Conservation (phyloP, 2,888 invertebrate genomes). For the Marasmarcha lunaedactyla region DNA sequence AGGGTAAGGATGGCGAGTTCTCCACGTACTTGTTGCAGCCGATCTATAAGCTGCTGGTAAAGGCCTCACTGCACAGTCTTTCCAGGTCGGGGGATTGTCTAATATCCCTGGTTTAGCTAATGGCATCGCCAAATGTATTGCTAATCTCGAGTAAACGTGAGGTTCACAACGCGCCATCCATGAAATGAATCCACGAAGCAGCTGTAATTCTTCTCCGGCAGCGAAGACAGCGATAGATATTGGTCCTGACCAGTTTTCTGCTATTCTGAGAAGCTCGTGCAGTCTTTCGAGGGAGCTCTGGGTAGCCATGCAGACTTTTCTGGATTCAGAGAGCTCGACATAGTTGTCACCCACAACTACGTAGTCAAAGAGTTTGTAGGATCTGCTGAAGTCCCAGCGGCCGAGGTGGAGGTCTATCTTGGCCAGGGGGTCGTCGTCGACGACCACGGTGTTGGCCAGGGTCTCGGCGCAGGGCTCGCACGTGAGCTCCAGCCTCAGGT, state of each 20-base stretch:
- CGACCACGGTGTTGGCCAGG: slow-evolving; percentile 22
- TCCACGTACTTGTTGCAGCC: slow-evolving; percentile 77
- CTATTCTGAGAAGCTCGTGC: slow-evolving; percentile 81
- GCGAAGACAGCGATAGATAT: slow-evolving; percentile 87
- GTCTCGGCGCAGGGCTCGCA: slow-evolving; percentile 50
- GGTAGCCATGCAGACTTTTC: slow-evolving; percentile 81
- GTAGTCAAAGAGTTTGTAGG: slow-evolving; percentile 81
- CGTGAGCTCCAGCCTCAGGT: slow-evolving; percentile 28
- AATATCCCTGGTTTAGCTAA: slow-evolving; percentile 72
- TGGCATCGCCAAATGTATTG: slow-evolving; percentile 82
- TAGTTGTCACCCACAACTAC: slow-evolving; percentile 77
- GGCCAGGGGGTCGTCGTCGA: slow-evolving; percentile 62
- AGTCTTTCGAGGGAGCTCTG: slow-evolving; percentile 88
- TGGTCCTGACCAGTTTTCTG: slow-evolving; percentile 87
- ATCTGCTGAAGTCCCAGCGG: slow-evolving; percentile 76
- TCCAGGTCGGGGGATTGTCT: slow-evolving; percentile 70
- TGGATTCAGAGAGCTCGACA: slow-evolving; percentile 66
- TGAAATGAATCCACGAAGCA: slow-evolving; percentile 78
- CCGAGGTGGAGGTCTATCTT: slow-evolving; percentile 76
- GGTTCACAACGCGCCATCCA: slow-evolving; percentile 82
- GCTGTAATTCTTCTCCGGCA: slow-evolving; percentile 81
- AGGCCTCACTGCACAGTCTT: slow-evolving; percentile 78
- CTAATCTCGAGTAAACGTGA: slow-evolving; percentile 78
- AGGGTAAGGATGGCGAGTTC: slow-evolving; percentile 82
- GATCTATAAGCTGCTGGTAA: slow-evolving; percentile 72